Base-by-base conservation (phyloP, 2,113 vertebrate species). In the Bucco capensis region DNA sequence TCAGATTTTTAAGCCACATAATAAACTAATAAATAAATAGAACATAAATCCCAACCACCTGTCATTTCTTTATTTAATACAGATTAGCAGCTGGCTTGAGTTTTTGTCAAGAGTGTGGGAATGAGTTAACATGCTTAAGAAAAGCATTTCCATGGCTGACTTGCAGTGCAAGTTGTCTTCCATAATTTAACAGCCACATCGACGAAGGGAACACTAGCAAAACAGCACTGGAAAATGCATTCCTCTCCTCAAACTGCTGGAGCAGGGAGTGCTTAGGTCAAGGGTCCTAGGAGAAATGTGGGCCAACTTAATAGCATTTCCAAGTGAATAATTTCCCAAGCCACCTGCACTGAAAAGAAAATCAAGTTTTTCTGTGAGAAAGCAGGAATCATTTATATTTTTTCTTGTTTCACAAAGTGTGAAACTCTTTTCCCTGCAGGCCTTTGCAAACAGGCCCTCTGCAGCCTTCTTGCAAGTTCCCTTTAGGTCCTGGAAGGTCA, bases 61-160 rank as follows among this genome's bases (percentile, higher is more conserved):
- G 86, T 82, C 47, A 71, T 93, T 58, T 86, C 69, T 91, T 86
- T 65, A 69, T 89, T 92, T 76, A 84, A 67, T 72, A 70, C 56
- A 33, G 62, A 85, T 87, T 73, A 92, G 58, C 83, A 93, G 74
- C 62, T 96, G 94, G 38, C 62, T 92, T 86, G 88, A 88, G 78
- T n/a, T 89, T 88, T 94, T 90, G 35, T 96, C 74, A 87, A 66
- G 78, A 75, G 73, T 95, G 82, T 93, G 92, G 69, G 81, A 96
- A 94, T 89, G 57, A 93, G 54, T 79, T 85, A 83, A 86, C 31
- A 18, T 88, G 30, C 91, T 92, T 85, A 76, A 88, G 88, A 81
- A 33, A 71, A 86, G 72, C 61, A 88, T 95, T 94, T 95, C 67
- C 58, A 65, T 0, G 14, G 77, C 88, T 92, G 71, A 92, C 69